phyloP scores from a whole-genome alignment of 2,888 invertebrate species.

The Cheilosia impressa region DNA sequence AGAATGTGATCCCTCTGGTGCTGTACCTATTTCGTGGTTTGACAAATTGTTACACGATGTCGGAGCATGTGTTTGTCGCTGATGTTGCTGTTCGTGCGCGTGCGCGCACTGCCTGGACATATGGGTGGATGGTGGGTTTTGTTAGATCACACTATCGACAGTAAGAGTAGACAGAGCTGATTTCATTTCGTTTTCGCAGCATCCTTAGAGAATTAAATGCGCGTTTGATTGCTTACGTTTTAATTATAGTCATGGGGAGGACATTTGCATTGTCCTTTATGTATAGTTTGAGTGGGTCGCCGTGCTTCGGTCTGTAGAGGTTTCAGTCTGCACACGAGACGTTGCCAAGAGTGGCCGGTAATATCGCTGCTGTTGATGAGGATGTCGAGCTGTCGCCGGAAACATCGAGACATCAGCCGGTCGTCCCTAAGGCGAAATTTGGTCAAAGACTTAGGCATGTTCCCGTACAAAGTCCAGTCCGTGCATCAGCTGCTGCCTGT shows the following conservation, averaged over 20 bases:
- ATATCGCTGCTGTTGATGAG: too few species aligned
- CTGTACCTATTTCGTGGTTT: slow-evolving; percentile 74
- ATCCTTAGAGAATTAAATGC: background rate
- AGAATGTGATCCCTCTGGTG: slow-evolving; percentile 64
- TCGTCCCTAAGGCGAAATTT: too few species aligned
- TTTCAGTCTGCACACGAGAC: too few species aligned
- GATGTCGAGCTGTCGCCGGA: too few species aligned
- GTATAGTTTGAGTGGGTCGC: too few species aligned
- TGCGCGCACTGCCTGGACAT: background rate
- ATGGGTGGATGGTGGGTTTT: slow-evolving; percentile 34
- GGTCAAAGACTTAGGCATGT: too few species aligned
- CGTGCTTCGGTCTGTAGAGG: too few species aligned
- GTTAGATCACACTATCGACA: slow-evolving; percentile 40
- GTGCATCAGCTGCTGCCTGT: too few species aligned
- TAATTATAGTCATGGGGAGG: background rate
- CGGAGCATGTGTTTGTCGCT: slow-evolving; percentile 72
- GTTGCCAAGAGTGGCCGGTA: too few species aligned
- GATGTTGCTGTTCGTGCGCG: slow-evolving; percentile 21
- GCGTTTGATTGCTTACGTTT: slow-evolving; percentile 1
- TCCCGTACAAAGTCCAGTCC: too few species aligned
- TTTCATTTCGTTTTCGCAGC: slow-evolving; percentile 22
- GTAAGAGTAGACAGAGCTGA: background rate
- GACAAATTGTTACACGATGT: slow-evolving; percentile 80
- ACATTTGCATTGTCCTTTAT: background rate
- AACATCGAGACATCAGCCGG: too few species aligned